Base-by-base conservation (phyloP, 2,797 vertebrate species). In the Centroberyx gerrardi region DNA sequence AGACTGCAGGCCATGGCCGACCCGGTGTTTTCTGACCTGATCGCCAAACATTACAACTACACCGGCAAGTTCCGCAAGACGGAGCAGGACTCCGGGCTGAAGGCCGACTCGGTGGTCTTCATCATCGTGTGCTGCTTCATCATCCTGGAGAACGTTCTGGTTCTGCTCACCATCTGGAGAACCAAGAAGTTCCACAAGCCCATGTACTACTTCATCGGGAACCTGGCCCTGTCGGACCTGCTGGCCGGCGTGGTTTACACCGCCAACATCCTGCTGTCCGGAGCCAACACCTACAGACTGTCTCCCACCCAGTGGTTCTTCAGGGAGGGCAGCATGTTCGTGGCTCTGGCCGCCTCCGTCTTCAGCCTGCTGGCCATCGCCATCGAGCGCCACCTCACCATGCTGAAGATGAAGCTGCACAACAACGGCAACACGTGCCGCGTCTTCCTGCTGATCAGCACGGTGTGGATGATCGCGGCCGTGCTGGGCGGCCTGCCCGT, bases 201-300 rank as follows among this genome's bases (percentile, higher is more conserved):
- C 71, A 99, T 99, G 97, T 99, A 98, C 92, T 99, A 98, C 91
- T 99, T 99, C 88, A 99, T 99, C 13, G 98, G 98, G 40, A 99
- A 99, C 90, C 93, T 99, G 91, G 98, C 98, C n/a, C 95, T 99
- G 77, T 99, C 98, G 0, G 98, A 99, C 94, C 95, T 99, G 87
- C 90, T 99, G 91, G 98, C 98, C 0, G 98, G 98, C 0, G 95
- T 96, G 33, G 98, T 97, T 38, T 99, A 99, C 88, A 97, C 93
- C 0, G 96, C 97, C 88, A 99, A 99, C 91, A 96, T 99, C 87
- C 91, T 99, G 80, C 89, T 99, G 62, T 99, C 98, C 0, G 98
- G 98, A 27, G 95, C 96, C 80, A 98, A 97, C 93, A 99, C 98
- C 0, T 98, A 97, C 71, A 96, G 93, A 72, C 95, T 99, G 73